Base-by-base conservation (phyloP, 2,113 vertebrate species). In the Nothocercus julius region DNA sequence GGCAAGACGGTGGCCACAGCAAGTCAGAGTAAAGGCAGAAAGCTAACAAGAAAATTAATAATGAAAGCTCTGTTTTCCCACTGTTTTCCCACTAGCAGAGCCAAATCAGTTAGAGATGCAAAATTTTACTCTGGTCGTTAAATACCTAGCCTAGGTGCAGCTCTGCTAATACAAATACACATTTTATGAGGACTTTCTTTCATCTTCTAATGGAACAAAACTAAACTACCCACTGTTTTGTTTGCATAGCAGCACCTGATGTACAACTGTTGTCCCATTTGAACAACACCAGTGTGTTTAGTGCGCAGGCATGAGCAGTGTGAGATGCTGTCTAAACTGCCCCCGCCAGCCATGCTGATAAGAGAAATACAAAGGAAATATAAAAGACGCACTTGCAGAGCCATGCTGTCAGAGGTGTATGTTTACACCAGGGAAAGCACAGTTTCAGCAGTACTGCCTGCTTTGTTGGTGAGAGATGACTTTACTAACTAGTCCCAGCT, bases 241-340 rank as follows among this genome's bases (percentile, higher is more conserved):
- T 36, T 72, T 45, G 45, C 27, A 15, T 32, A 87, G 70, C 64
- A 70, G 49, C 78, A 69, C 15, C n/a, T 34, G 62, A 4, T 3
- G 64, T 42, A 79, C 16, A 58, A 58, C 11, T 67, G 13, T 13
- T 22, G 61, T 70, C 40, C 15, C n/a, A 16, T 38, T 64, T 82
- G 20, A 69, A 79, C 28, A 8, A n/a, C 32, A 16, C 38, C 20
- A 11, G 13, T 30, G 28, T 21, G 53, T 7, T 44, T 42, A n/a
- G 38, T 72, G 69, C 16, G 17, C 13, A 44, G 54, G 58, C 30
- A 58, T 21, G 30, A 36, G 9, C 1, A 85, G 36, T 34, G 28
- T n/a, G 14, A 87, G 69, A n/a, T 16, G 20, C 8, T 38, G 18
- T 45, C 28, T 53, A 11, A 1, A 0, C 21, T 0, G 45, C 21